phyloP scores from a whole-genome alignment of 2,888 invertebrate species.

The Nomada hirtipes region DNA sequence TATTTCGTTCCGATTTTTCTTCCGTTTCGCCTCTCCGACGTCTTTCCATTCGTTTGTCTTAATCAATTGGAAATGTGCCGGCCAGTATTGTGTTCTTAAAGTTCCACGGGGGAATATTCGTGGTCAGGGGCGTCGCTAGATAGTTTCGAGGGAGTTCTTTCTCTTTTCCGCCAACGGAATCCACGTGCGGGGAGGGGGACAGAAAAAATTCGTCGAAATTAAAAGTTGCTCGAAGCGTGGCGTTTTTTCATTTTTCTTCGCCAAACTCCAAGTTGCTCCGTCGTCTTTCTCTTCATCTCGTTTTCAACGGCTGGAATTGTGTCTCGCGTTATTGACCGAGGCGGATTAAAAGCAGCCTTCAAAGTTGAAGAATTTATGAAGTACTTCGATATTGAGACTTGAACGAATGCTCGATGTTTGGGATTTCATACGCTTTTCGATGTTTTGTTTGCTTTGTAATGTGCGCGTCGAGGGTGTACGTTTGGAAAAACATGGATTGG shows the following conservation, averaged over 20 bases:
- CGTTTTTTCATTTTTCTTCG: not conserved
- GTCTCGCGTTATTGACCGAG: not conserved
- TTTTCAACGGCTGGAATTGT: not conserved
- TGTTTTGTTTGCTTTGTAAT: constrained; percentile 1
- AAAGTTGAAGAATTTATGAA: not conserved
- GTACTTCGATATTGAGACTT: not conserved
- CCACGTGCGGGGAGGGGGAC: no score
- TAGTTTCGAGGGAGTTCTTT: constrained; percentile 1
- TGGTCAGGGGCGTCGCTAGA: not conserved
- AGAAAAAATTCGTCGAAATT: constrained; percentile 9
- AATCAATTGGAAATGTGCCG: constrained; percentile 7
- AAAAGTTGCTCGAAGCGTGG: not conserved
- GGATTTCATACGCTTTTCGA: not conserved
- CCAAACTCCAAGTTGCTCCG: no score
- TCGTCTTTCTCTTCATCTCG: not conserved
- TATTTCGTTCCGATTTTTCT: constrained; percentile 10
- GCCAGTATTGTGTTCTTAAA: constrained; percentile 10
- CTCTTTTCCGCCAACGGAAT: not conserved
- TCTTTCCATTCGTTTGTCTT: constrained; percentile 8
- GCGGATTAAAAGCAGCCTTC: not conserved
- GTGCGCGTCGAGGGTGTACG: not conserved
- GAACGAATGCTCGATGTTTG: not conserved
- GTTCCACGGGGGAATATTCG: constrained; percentile 5
- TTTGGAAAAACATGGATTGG: not conserved
- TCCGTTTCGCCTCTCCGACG: not conserved